These are phyloP conservation scores for Psilopogon haemacephalus DNA, from an alignment of 2,113 vertebrate genomes.

Conservation along the genomic window DNA sequence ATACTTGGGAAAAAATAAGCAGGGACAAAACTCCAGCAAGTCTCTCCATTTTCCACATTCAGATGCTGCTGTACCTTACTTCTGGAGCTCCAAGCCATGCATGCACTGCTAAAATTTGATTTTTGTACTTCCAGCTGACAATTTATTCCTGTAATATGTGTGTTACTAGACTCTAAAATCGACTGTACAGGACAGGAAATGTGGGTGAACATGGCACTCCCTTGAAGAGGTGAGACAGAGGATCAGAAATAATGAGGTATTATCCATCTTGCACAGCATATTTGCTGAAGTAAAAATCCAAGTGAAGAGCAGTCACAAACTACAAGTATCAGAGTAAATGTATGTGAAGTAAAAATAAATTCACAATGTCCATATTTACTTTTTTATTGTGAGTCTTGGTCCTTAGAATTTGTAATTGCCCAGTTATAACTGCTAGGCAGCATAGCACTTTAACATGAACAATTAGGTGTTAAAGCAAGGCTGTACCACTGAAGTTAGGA, in stretches of 20 bases:
- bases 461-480: not conserved
- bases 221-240: not conserved
- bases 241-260: not conserved
- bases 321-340: not conserved
- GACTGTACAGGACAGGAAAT: not conserved
- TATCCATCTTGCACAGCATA: not conserved
- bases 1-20: not conserved
- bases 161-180: not conserved
- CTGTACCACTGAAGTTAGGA: not conserved
- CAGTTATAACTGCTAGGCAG: not conserved
- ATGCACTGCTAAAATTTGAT: not conserved
- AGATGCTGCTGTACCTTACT: not conserved
- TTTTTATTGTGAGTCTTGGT: not conserved
- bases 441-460: not conserved
- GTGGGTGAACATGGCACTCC: not conserved
- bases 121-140: not conserved
- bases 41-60: not conserved
- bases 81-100: not conserved
- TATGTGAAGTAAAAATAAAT: not conserved
- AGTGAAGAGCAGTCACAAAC: not conserved
- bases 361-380: not conserved
- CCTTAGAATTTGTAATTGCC: not conserved
- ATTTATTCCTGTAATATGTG: accelerated
- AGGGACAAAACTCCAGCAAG: not conserved
- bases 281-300: not conserved